Conservation (phyloP, 2,113 vertebrate genomes). For the Lepidothrix coronata region DNA sequence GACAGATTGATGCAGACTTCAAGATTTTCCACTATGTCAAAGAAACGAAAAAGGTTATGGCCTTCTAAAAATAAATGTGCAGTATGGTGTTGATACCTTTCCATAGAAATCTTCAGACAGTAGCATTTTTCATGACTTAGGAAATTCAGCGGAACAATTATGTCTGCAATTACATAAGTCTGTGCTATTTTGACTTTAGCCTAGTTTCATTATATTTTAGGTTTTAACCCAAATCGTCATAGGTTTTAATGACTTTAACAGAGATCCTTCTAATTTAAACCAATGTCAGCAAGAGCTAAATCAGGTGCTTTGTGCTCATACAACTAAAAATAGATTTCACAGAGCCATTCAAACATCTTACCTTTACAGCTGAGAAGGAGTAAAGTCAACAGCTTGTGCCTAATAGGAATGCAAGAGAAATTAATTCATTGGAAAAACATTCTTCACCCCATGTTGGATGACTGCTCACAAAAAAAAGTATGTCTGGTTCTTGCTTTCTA, state of each 20-base stretch:
- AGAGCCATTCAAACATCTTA: background rate
- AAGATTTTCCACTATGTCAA: slow-evolving; percentile 19
- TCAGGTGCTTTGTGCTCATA: background rate
- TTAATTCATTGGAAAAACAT: background rate
- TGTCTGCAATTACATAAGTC: slow-evolving; percentile 8
- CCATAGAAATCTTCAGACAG: background rate
- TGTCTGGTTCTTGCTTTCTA: background rate
- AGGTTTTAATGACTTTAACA: slow-evolving; percentile 46
- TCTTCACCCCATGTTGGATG: background rate
- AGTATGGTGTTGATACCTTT: background rate
- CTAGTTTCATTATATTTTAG: slow-evolving; percentile 16
- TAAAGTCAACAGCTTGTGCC: background rate
- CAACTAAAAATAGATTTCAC: slow-evolving; percentile 32
- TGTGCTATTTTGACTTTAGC: slow-evolving; percentile 36
- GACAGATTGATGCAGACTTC: background rate
- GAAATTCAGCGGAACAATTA: slow-evolving; percentile 14
- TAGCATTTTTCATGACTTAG: background rate
- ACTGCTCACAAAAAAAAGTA: background rate
- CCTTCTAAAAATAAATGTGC: slow-evolving; percentile 25
- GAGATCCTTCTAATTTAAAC: slow-evolving; percentile 26
- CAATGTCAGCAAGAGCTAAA: slow-evolving; percentile 47
- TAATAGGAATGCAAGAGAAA: background rate
- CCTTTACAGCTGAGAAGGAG: background rate
- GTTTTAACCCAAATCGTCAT: background rate
- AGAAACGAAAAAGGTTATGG: background rate